Evolutionary conservation across 2,113 vertebrate genomes (phyloP), one percentile per base, ranked within the genome.

Genomic region (Sylvietta virens): DNA sequence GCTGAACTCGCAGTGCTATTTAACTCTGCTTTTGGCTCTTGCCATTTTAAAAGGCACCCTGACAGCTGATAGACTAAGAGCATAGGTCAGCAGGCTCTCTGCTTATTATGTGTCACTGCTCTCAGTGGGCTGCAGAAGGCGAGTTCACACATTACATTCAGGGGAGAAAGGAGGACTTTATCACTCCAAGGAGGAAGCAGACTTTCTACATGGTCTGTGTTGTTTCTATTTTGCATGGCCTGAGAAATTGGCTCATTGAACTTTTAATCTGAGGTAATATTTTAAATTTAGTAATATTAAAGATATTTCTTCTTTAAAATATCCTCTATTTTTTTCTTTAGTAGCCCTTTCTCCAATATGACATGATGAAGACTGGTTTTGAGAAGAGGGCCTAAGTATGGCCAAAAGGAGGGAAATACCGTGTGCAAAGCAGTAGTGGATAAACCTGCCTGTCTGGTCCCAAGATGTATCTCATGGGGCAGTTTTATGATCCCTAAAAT

Each of bases 121-220:
- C 50, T 51, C 60, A 9, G 26, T 58, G 58, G 31, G 45, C 64
- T 80, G 76, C 72, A 72, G 69, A 62, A 89, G 35, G 27, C 53
- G 30, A 81, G 28, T 31, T 74, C 24, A 19, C 16, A 15, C 9
- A 8, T 47, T 65, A 58, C 0, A 0, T 67, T 64, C 39, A 47
- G 73, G 35, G 19, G 44, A 91, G 33, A 87, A 84, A 65, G 48
- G 16, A 69, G 26, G 12, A 33, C 15, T 66, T 73, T 26, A 30
- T 35, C 40, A 19, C 54, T 72, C 15, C 20, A 30, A 9, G 18
- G 39, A 64, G 11, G 11, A 86, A 67, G 44, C 30, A 79, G 61
- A 18, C 28, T 74, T 89, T 79, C 40, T 78, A 6, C 3, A 13
- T 48, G 27, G 58, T 48, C 22, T 54, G 10, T 24, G 7, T 50